phyloP scores from a whole-genome alignment of 1,140 invertebrate species.

The Papilio dardanus region DNA sequence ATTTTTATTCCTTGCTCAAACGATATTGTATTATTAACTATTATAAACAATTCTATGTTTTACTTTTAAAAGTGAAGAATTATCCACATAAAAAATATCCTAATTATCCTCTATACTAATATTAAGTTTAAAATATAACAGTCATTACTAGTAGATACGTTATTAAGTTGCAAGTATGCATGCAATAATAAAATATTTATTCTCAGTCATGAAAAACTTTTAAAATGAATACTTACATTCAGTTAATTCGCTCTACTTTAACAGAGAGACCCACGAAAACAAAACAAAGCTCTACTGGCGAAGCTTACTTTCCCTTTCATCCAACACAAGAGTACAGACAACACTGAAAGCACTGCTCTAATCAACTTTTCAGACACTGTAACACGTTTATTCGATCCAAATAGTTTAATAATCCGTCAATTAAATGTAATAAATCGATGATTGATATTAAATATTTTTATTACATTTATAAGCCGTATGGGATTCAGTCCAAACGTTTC shows the following conservation, averaged over 20 bases:
- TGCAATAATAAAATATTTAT: not conserved
- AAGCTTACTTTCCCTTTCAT: slow-evolving; percentile 73
- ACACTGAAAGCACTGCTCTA: slow-evolving; percentile 75
- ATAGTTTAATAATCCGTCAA: slow-evolving; percentile 26
- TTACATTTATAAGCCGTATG: slow-evolving; percentile 51
- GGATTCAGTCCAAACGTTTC: slow-evolving; percentile 55
- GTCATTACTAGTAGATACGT: not conserved
- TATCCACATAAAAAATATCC: not conserved
- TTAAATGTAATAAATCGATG: slow-evolving; percentile 17
- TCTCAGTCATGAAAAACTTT: slow-evolving; percentile 37
- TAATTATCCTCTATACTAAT: no score
- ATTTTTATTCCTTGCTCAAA: not conserved
- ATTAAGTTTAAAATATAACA: not conserved
- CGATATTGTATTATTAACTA: not conserved
- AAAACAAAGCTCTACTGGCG: slow-evolving; percentile 63
- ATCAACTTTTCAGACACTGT: slow-evolving; percentile 69
- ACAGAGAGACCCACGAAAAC: slow-evolving; percentile 74
- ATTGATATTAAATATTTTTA: slow-evolving; percentile 31
- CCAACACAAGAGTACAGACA: slow-evolving; percentile 60
- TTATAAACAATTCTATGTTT: not conserved
- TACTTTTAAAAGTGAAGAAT: not conserved
- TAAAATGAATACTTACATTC: slow-evolving; percentile 63
- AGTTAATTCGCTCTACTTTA: slow-evolving; percentile 67
- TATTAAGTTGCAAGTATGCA: not conserved
- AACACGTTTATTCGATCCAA: slow-evolving; percentile 45